Evolutionary conservation across 2,113 vertebrate genomes (phyloP).

Genomic region (Xerus inauris): DNA sequence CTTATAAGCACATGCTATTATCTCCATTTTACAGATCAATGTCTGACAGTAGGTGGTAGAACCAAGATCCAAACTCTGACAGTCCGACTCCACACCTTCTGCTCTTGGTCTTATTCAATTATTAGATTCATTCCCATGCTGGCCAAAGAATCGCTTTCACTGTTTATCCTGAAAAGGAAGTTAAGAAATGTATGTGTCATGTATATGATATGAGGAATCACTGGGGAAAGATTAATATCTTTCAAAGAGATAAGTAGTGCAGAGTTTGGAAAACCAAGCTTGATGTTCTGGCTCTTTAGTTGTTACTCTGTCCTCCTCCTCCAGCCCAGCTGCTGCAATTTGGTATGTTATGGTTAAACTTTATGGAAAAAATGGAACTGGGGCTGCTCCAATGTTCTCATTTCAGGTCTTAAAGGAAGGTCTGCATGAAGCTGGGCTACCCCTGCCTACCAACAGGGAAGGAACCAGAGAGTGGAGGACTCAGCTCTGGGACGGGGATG

Average conservation of each 20-base stretch:
- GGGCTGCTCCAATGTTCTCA: not conserved
- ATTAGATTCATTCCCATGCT: not conserved
- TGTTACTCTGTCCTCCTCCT: not conserved
- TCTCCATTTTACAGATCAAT: not conserved
- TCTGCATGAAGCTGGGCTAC: not conserved
- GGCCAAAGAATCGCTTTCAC: not conserved
- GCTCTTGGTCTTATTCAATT: not conserved
- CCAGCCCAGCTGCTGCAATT: slow-evolving; percentile 19
- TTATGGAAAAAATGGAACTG: not conserved
- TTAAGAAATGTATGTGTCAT: not conserved
- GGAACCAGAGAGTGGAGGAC: too few species aligned
- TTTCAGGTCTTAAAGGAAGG: not conserved
- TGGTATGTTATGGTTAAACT: not conserved
- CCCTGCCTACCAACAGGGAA: not conserved
- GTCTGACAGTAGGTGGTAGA: not conserved
- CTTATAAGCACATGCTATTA: rapidly evolving
- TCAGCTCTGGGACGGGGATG: rapidly evolving
- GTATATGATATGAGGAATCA: not conserved
- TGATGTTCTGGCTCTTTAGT: not conserved
- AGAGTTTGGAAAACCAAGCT: not conserved
- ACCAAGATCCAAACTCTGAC: not conserved
- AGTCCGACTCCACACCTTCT: not conserved
- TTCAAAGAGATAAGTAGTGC: not conserved
- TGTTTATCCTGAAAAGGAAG: not conserved
- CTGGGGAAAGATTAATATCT: not conserved